Evolutionary conservation across 2,797 vertebrate genomes (phyloP), one percentile per base, ranked within the genome.

Genomic region (Protosalanx chinensis): DNA sequence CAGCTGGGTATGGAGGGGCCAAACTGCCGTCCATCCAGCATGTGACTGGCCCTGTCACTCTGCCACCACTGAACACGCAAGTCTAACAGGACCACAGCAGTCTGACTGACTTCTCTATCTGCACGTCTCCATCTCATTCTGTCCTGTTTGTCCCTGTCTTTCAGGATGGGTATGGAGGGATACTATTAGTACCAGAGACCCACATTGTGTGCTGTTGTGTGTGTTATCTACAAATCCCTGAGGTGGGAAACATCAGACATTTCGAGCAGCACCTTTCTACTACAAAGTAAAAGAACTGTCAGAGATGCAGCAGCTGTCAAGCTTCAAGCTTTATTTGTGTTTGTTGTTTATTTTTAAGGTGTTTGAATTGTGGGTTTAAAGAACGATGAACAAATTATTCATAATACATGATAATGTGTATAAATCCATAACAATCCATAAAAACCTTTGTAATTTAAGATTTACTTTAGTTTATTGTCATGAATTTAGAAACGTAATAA

Each of bases 51-150:
- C 87, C 61, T 10, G 72, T 85, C 53, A 78, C 72, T 2, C 79
- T 90, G 10, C 87, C 92, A 6, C 74, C 87, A 37, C 71, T 88
- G 62, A 85, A 91, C 6, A 67, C 0, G 88, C 93, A 86, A 86
- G 92, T 79, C 16, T 65, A 32, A 59, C 30, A 18, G 57, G 6
- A 18, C 15, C 23, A 5, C 29, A 32, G 41, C 58, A n/a, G 4
- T 6, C n/a, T 49, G 16, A 30, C 59, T 32, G 41, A 70, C 37
- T 37, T 23, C 15, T 27, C 37, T 63, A 53, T 20, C 32, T 1
- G 15, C 0, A 33, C 0, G 10, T 58, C 27, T 15, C 30, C 61
- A 18, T 66, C 3, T 68, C 57, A 23, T 68, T 16, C 15, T 29
- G 18, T 7, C 6, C 59, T 78, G 8, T 71, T 27, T 61, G 59